Base-by-base conservation (phyloP, 1,140 invertebrate species). In the Drosophila bipectinata region DNA sequence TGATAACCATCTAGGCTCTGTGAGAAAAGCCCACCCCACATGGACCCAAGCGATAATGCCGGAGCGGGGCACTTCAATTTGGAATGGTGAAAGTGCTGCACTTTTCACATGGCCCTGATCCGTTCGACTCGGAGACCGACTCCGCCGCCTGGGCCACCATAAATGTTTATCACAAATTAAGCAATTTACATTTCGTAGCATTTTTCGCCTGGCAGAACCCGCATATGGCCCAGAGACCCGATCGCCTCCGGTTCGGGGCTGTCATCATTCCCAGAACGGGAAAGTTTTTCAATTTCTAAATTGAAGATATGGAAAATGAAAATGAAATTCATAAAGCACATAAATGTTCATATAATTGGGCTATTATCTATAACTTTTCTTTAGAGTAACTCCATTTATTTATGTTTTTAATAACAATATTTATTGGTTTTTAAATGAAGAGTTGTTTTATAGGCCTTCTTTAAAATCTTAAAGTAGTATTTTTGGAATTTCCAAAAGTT, bases 151-250 rank as follows among this genome's bases (percentile, higher is more conserved):
- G 41, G 79, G 79, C 81, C 80, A 64, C 57, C 81, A 85, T 85
- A 77, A 82, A 79, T 77, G 56, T 71, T 87, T 85, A 82, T 85
- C 83, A 87, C 79, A 79, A 83, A 83, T 82, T 75, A 87, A 82
- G 75, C 66, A 88, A 82, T 87, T 78, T 88, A 87, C 72, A 82
- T 87, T 81, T 85, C 44, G 57, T 80, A 72, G 66, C 75, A 49
- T 64, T 78, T 72, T 66, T 74, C 53, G 51, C 66, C 41, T 30
- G 75, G 58, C 54, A 56, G 34, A 67, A 54, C 82, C 82, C 82
- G 82, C 82, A 87, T 85, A 55, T 28, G 6, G 72, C 47, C 55
- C 34, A 10, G 45, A 10, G 51, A 2, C 10, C 41, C 39, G 14
- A 53, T 57, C 52, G 71, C 61, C 61, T 48, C 54, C 44, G 51